Evolutionary conservation across 2,888 invertebrate genomes (phyloP), one percentile per base, ranked within the genome.

Genomic region (Lathronympha strigana): DNA sequence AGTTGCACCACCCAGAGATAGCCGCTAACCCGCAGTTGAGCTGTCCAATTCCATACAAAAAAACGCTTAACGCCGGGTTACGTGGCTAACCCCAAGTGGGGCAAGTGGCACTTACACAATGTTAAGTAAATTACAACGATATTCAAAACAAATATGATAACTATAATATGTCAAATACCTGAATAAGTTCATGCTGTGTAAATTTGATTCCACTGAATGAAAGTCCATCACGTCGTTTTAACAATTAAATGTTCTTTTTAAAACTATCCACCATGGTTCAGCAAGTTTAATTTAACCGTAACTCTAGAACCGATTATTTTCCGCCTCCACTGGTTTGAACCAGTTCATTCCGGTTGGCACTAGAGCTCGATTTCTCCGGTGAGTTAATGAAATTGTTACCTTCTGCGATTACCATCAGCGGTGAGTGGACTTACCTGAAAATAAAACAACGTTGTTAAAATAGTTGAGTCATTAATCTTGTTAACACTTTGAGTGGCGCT

Each of bases 351-450:
- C 8, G 23, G 33, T 15, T 13, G 9, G 4, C 8, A 45, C 21
- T 17, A 25, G 61, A 43, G 13, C 17, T 43, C 53, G n/a, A 45
- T 25, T 47, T 31, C 40, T 40, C 5, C 6, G n/a, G 28, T 13
- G 40, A 55, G 40, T n/a, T 21, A 31, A 57, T 57, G 21, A 31
- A 33, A 45, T 43, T 57, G 28, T 53, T 28, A 43, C 45, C 40
- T 33, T 36, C 15, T 5, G 31, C 13, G 33, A 33, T 45, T 17
- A 15, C 43, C 23, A 45, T 25, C 49, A 49, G 25, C n/a, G 13
- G 61, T 31, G 31, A 43, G 43, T 50, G 38, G 58, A 36, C 64
- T 60, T 64, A 64, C 64, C 64, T 64, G 58, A 36, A 64, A 64
- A 51, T 40, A 31, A 63, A 43, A 50, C n/a, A 58, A 31, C n/a